A percentile compares a stretch with the other conserved stretches of the same genome.
Evolutionary conservation across 1,140 invertebrate species (phyloP).

Genomic region (Bombus sylvicola): DNA sequence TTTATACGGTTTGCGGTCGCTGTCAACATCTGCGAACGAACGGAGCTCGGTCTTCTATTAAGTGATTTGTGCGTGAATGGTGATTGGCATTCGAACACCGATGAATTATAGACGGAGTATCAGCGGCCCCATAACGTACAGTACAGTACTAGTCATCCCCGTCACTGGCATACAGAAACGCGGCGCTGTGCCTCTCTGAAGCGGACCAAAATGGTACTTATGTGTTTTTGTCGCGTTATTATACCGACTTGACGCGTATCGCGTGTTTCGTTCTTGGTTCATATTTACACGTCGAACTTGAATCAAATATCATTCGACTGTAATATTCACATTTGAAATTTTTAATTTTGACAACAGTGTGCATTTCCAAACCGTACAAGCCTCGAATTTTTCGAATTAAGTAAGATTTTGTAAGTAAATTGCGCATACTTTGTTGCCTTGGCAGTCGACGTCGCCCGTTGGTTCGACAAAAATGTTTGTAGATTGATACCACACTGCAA

Average conservation of each 20-base stretch:
- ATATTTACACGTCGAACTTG: background rate
- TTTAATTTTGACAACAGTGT: background rate
- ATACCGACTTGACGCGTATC: background rate
- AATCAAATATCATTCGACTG: too few relatives aligned
- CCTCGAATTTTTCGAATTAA: background rate
- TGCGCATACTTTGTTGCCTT: too few relatives aligned
- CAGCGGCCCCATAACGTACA: background rate
- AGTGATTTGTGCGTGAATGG: conserved; percentile 29
- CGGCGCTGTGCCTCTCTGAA: background rate
- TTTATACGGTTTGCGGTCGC: background rate
- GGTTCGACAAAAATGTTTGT: too few relatives aligned
- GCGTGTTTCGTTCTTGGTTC: background rate
- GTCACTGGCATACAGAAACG: background rate
- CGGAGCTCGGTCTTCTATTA: background rate
- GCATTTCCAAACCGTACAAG: background rate
- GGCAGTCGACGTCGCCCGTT: too few relatives aligned
- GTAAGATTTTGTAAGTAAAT: background rate
- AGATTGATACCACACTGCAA: too few relatives aligned
- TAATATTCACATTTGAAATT: background rate
- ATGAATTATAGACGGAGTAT: conserved; percentile 27
- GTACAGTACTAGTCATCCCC: background rate
- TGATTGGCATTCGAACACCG: conserved; percentile 33
- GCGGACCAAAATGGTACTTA: background rate
- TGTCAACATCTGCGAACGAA: conserved; percentile 20
- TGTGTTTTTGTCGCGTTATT: background rate